Conservation (phyloP, 2,113 vertebrate species). For the Nipponia nippon region DNA sequence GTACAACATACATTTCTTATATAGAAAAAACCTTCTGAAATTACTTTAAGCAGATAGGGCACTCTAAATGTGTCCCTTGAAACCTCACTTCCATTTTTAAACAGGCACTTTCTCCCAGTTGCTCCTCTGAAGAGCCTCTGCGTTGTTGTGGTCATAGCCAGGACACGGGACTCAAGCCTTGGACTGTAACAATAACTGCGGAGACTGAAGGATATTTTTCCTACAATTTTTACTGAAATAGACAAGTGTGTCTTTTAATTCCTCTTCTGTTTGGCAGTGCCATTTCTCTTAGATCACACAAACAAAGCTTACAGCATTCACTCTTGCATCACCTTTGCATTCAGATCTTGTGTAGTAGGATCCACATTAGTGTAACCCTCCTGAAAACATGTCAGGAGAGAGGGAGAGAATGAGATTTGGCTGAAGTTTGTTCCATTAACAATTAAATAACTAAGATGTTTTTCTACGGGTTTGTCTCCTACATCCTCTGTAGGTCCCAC, state of each 20-base stretch:
- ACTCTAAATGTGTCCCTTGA: neutral
- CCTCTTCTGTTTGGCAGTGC: neutral
- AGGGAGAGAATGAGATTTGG: neutral
- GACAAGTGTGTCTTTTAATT: neutral
- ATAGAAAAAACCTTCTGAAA: neutral
- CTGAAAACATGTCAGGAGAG: neutral
- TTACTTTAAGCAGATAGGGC: neutral
- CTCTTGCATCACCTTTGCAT: neutral
- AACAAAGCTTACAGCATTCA: neutral
- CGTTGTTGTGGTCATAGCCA: neutral
- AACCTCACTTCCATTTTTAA: neutral
- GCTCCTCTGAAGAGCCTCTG: accelerated
- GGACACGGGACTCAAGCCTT: neutral
- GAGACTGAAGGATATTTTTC: neutral
- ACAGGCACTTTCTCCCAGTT: neutral
- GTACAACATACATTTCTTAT: neutral
- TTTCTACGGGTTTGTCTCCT: neutral
- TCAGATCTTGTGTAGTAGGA: neutral
- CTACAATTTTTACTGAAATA: neutral
- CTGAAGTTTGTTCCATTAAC: neutral
- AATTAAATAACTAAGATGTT: neutral
- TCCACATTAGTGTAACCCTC: neutral
- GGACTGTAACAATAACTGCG: neutral
- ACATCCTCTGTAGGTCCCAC: neutral
- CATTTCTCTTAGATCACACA: neutral